These are phyloP conservation scores for Parotia lawesii DNA, from an alignment of 2,113 vertebrate species.

Conservation along the genomic window DNA sequence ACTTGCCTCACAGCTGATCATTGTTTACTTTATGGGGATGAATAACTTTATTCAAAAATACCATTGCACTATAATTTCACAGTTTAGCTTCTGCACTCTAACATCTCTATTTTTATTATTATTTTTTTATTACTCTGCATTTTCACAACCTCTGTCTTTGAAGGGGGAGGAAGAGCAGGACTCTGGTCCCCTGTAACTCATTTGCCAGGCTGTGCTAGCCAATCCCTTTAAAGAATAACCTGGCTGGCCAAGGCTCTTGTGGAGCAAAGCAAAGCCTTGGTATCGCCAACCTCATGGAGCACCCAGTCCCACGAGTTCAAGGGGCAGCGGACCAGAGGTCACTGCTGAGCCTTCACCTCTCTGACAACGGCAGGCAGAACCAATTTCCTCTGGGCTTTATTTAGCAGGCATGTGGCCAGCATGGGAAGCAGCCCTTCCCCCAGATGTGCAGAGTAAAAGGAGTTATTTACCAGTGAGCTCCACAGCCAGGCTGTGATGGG, in stretches of 20 bases:
- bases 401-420: conserved; percentile 56
- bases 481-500: conserved; percentile 12
- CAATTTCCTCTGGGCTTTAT: conserved; percentile 67
- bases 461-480: conserved; percentile 43
- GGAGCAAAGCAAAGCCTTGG: not conserved
- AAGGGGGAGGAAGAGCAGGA: not conserved
- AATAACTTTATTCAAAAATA: not conserved
- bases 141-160: not conserved
- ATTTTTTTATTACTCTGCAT: not conserved
- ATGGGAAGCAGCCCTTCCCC: conserved; percentile 58
- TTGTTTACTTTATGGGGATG: not conserved
- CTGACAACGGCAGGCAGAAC: conserved; percentile 44
- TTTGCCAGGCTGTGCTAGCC: not conserved
- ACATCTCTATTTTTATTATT: not conserved
- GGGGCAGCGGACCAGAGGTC: conserved; percentile 37
- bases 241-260: not conserved
- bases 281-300: not conserved
- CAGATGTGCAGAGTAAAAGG: conserved; percentile 58
- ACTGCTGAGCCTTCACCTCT: conserved; percentile 48
- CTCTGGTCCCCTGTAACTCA: not conserved
- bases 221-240: not conserved
- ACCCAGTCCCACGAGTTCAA: not conserved
- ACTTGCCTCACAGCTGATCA: not conserved
- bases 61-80: not conserved
- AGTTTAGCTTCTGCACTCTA: not conserved